Conservation (phyloP, 2,113 vertebrate species). For the Machaerirhynchus nigripectus region DNA sequence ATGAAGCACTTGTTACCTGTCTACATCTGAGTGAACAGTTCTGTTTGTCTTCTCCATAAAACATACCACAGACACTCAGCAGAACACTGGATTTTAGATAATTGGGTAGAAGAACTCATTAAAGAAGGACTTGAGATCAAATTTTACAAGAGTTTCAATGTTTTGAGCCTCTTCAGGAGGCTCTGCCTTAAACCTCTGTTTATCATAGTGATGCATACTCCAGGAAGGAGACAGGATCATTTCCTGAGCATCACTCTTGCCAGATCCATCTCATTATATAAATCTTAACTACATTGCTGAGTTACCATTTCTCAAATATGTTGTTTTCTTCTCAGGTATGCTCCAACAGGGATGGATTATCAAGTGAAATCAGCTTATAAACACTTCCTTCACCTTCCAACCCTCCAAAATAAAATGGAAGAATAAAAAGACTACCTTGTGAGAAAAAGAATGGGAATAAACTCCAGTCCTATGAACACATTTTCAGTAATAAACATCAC, state of each 20-base stretch:
- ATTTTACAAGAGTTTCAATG: not conserved
- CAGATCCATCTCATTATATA: not conserved
- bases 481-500: not conserved
- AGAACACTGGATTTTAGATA: not conserved
- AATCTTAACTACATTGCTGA: not conserved
- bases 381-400: fast-evolving
- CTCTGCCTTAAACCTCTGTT: not conserved
- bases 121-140: not conserved
- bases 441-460: not conserved
- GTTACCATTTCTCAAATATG: not conserved
- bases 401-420: not conserved
- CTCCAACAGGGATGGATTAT: not conserved
- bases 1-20: not conserved
- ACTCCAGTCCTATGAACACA: not conserved
- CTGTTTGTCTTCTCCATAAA: not conserved
- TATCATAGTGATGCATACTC: not conserved
- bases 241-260: not conserved
- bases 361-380: not conserved
- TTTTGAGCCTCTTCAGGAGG: not conserved
- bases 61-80: not conserved
- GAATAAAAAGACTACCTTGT: not conserved
- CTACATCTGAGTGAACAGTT: not conserved
- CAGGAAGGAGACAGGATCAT: not conserved
- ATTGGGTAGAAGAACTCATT: not conserved
- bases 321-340: not conserved